phyloP scores from a whole-genome alignment of 1,140 invertebrate species.

The Panagrolaimus sp. region DNA sequence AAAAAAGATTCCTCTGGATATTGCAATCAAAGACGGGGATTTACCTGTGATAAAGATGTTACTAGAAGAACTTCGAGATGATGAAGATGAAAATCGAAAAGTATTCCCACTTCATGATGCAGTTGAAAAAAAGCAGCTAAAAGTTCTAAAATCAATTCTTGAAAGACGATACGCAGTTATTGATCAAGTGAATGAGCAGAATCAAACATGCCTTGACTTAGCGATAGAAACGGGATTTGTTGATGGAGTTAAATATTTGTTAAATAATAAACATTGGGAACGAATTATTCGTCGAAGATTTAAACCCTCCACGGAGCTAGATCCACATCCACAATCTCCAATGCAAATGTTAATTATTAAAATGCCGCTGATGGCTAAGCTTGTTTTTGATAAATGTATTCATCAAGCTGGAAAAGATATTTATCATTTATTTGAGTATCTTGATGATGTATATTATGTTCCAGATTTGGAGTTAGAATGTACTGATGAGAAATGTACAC shows the following conservation, averaged over 20 bases:
- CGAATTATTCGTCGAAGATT: neutral
- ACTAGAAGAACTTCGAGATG: neutral
- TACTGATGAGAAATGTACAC: neutral
- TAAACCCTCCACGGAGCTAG: no score
- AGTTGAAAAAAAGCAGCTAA: neutral
- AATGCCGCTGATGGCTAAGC: neutral
- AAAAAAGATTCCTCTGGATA: neutral
- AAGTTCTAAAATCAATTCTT: neutral
- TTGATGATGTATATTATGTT: neutral
- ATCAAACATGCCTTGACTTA: neutral
- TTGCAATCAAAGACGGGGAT: neutral
- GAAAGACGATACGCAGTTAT: neutral
- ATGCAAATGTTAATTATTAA: conserved; percentile 8
- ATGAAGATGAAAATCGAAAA: neutral
- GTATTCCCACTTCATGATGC: neutral
- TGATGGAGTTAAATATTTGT: neutral
- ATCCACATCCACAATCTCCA: neutral
- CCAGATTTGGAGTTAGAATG: neutral
- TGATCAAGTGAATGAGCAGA: neutral
- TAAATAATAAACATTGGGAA: neutral
- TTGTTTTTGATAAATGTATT: neutral
- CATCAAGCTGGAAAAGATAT: neutral
- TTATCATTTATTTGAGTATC: neutral
- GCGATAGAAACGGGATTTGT: neutral
- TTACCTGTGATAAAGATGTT: neutral